Conservation (phyloP, 1,140 invertebrate species). For the Drosophila yakuba region DNA sequence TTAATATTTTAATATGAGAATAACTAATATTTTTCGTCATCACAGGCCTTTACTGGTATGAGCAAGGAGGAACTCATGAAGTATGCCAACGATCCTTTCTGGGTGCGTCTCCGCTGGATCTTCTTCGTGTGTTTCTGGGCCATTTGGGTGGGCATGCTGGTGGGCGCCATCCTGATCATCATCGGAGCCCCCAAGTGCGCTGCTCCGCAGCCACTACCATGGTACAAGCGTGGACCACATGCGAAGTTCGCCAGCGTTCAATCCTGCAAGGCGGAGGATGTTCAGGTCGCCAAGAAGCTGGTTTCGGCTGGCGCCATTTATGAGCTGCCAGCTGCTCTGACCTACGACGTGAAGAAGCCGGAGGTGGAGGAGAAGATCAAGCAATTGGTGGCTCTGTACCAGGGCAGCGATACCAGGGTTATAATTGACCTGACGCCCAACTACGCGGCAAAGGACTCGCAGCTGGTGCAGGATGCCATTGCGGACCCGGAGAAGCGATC, state of each 20-base stretch:
- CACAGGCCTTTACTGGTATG: conserved; percentile 90
- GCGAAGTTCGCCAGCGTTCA: conserved; percentile 62
- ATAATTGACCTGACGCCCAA: conserved; percentile 86
- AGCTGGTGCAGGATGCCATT: conserved; percentile 68
- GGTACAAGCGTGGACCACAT: conserved; percentile 86
- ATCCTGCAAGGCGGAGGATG: conserved; percentile 32
- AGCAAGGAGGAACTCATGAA: conserved; percentile 96
- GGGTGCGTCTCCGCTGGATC: conserved; percentile 93
- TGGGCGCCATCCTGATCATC: conserved; percentile 93
- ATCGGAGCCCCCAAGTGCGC: conserved; percentile 93
- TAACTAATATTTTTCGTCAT: no score
- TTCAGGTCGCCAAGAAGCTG: conserved; percentile 50
- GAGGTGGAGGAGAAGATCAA: conserved; percentile 72
- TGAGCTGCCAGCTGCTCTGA: conserved; percentile 65
- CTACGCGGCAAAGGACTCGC: conserved; percentile 85
- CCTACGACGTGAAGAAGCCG: conserved; percentile 65
- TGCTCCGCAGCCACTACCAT: conserved; percentile 88
- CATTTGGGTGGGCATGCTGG: conserved; percentile 93
- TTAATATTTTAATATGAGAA: neutral
- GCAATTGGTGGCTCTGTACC: conserved; percentile 59
- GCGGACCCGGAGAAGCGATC: conserved; percentile 72
- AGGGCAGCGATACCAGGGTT: conserved; percentile 55
- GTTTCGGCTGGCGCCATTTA: conserved; percentile 76
- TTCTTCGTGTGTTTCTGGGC: conserved; percentile 95
- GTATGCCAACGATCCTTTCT: conserved; percentile 96